Evolutionary conservation across 2,888 invertebrate species (phyloP), one percentile per base, ranked within the genome.

Genomic region (Drosophila yooni): DNA sequence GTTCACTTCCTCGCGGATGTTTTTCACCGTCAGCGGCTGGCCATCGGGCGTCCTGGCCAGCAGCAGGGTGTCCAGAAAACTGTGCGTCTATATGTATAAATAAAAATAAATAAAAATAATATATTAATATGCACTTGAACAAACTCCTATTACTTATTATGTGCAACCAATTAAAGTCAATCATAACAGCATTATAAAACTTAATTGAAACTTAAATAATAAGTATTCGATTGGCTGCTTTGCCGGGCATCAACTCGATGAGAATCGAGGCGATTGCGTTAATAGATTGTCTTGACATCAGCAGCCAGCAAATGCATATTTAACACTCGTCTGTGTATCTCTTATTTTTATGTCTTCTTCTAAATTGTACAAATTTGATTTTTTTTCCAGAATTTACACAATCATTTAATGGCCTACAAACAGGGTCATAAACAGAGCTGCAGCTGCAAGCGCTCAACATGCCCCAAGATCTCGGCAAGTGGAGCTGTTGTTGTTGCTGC

Each of bases 321-420:
- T 38, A 53, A 70, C 67, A 71, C 72, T 74, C 70, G 31, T 70
- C 65, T 54, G 54, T 36, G 40, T 62, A 48, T 74, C 70, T 72
- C 54, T 58, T 53, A 70, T 72, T 87, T 87, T 87, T 60, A 87
- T 75, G 83, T 73, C 72, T 85, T 82, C 74, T 77, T 87, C 57
- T 70, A 80, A 76, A 69, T 60, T 68, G 73, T 71, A 62, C 21
- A 69, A 88, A 67, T 81, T 81, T 69, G 86, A 77, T 77, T 77
- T 71, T 73, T 73, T 80, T 79, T 83, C 56, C 64, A 82, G 86
- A 88, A 87, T 69, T 89, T 88, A 82, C 89, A 88, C 82, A 83
- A 89, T 82, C 76, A 36, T 66, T 87, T 85, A 89, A 87, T 87
- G 89, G 75, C 67, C 73, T 59, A 75, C 82, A 81, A 70, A 66